Percentiles rank a stretch among this genome's conserved stretches.
Evolutionary conservation across 2,888 invertebrate genomes (phyloP).

Genomic region (Campoletis raptor): DNA sequence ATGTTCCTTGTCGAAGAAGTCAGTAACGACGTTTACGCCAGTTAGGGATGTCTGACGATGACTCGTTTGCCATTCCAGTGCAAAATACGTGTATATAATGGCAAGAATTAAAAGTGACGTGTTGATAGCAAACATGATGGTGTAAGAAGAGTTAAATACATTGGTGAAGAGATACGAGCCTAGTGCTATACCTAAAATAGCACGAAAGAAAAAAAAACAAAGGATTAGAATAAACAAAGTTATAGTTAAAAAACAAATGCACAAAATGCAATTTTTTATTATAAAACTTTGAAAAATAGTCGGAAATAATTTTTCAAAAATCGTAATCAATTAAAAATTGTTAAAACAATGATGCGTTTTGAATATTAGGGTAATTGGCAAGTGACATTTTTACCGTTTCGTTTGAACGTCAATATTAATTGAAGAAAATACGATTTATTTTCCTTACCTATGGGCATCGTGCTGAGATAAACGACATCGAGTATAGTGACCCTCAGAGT

Average conservation of each 20-base stretch:
- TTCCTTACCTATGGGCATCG: constrained; percentile 91
- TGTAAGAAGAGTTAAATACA: constrained; percentile 88
- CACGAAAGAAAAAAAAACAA: constrained; percentile 25
- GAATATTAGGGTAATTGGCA: too few relatives aligned
- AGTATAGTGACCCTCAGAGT: constrained; percentile 93
- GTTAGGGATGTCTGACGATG: constrained; percentile 88
- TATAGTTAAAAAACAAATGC: background rate
- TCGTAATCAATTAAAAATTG: background rate
- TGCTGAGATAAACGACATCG: constrained; percentile 92
- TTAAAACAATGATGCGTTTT: background rate
- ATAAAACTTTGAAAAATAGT: background rate
- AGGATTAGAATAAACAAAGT: background rate
- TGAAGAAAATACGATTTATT: constrained; percentile 61
- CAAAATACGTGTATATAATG: constrained; percentile 88
- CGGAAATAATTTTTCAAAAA: background rate
- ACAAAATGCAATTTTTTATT: background rate
- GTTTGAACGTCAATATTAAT: background rate
- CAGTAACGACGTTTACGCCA: constrained; percentile 87
- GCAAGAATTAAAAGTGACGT: constrained; percentile 87
- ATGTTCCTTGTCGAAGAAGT: constrained; percentile 91
- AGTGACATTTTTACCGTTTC: background rate
- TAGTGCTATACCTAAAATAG: constrained; percentile 86
- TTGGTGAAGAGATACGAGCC: constrained; percentile 88
- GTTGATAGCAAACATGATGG: constrained; percentile 91
- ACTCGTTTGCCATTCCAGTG: constrained; percentile 90